Conservation (phyloP, 2,113 vertebrate species). For the Porphyrio hochstetteri region DNA sequence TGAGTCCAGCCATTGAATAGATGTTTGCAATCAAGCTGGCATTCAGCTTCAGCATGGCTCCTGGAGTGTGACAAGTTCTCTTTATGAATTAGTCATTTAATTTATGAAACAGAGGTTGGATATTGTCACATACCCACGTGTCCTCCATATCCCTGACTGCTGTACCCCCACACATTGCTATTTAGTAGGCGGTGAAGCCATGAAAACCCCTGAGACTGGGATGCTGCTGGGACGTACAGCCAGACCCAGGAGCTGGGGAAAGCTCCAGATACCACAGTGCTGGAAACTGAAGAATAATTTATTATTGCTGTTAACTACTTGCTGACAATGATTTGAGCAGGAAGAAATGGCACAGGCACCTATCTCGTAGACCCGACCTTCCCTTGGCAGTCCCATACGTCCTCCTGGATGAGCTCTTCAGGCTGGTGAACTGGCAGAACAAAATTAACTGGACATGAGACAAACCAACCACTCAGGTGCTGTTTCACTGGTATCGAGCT, state of each 20-base stretch:
- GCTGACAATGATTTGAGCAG: background rate
- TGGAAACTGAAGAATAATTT: background rate
- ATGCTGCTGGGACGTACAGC: background rate
- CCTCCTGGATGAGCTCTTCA: background rate
- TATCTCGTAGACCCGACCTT: background rate
- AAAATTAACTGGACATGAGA: background rate
- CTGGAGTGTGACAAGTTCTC: conserved; percentile 27
- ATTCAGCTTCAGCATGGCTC: conserved; percentile 22
- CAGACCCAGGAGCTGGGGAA: background rate
- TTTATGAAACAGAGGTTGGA: conserved; percentile 49
- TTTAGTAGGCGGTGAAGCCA: background rate
- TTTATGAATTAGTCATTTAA: conserved; percentile 63
- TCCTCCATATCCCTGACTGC: background rate
- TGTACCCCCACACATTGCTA: background rate
- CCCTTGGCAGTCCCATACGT: rapidly evolving
- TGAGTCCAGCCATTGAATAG: conserved; percentile 4
- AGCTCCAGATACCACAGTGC: background rate
- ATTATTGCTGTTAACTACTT: background rate
- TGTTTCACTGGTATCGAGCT: background rate
- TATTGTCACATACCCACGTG: conserved; percentile 24
- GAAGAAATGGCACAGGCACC: background rate
- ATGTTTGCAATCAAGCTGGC: conserved; percentile 61
- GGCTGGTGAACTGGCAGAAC: background rate
- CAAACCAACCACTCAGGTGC: background rate
- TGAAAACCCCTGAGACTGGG: background rate